Evolutionary conservation across 2,888 invertebrate genomes (phyloP), one percentile per base, ranked within the genome.

Genomic region (Stenchaetothrips biformis): DNA sequence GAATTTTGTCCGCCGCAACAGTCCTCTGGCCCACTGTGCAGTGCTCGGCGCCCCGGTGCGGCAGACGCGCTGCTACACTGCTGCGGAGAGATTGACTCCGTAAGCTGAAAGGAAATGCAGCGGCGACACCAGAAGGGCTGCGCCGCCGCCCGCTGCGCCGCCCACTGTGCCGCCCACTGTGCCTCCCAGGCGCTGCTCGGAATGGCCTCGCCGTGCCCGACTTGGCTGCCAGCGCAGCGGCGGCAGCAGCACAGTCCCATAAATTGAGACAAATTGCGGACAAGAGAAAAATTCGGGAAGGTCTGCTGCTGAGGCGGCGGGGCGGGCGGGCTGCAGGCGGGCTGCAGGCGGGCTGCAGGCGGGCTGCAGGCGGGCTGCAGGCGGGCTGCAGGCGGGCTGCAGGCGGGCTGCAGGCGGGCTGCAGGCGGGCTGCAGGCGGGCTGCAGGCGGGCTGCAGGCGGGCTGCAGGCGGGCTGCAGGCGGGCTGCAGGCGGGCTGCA

Each of bases 181-280:
- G 16, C 53, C 0, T 4, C 53, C 53, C 53, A 53, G 16, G 16
- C 53, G 16, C 16, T 11, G 16, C 53, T 53, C 53, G 18, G 18
- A 53, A 4, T 13, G 53, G 53, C 18, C 18, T 13, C 18, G 53
- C 53, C 37, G 37, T 4, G 37, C 37, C 37, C 25, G 67, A 74
- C 67, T 74, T 74, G 67, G 67, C 67, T 74, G 13, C 53, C 18
- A 18, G 53, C 53, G 67, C 18, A 18, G 53, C 53, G 67, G 67
- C 67, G 67, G 21, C 21, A n/a, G 53, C 67, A 7, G 67, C 21
- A 2, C 67, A 25, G 8, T 7, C 67, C 25, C 67, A 74, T 74
- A 74, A 74, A 74, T 74, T 74, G 67, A 74, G 67, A 74, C 67
- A 74, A 74, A 74, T 74, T 74, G 67, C 67, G 67, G 67, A 74